phyloP scores from a whole-genome alignment of 2,113 vertebrate species.

The Myiozetetes cayanensis region DNA sequence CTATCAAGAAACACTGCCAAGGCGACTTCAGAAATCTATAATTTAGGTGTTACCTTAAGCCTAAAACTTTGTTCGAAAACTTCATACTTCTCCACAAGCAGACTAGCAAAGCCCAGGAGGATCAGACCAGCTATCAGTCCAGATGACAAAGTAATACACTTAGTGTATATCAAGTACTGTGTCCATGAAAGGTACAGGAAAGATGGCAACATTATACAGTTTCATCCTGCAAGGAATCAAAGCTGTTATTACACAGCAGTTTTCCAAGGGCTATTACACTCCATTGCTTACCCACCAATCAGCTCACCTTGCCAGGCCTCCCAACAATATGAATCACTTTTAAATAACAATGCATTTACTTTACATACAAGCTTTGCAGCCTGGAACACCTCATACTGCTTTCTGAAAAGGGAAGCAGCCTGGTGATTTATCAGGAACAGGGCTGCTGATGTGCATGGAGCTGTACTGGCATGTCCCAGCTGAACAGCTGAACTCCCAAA shows the following conservation, averaged over 20 bases:
- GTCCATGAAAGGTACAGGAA: not conserved
- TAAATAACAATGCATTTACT: conserved; percentile 45
- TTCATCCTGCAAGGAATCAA: conserved; percentile 39
- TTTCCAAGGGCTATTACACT: conserved; percentile 36
- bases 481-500: not conserved
- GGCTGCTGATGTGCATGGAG: not conserved
- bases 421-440: not conserved
- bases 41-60: conserved; percentile 49
- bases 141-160: conserved; percentile 54
- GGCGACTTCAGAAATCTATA: not conserved
- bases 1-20: not conserved
- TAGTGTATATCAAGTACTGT: not conserved
- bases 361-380: conserved; percentile 29
- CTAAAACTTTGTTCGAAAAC: conserved; percentile 61
- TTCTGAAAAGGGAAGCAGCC: not conserved
- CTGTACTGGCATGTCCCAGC: not conserved
- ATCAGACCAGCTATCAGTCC: conserved; percentile 37
- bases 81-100: conserved; percentile 30
- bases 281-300: conserved; percentile 38
- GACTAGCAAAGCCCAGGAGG: conserved; percentile 34
- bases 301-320: not conserved
- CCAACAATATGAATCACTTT: conserved; percentile 17
- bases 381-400: not conserved
- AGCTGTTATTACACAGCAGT: not conserved
- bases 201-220: conserved; percentile 1